phyloP scores from a whole-genome alignment of 1,140 invertebrate genomes.

The Drosophila lacertosa region DNA sequence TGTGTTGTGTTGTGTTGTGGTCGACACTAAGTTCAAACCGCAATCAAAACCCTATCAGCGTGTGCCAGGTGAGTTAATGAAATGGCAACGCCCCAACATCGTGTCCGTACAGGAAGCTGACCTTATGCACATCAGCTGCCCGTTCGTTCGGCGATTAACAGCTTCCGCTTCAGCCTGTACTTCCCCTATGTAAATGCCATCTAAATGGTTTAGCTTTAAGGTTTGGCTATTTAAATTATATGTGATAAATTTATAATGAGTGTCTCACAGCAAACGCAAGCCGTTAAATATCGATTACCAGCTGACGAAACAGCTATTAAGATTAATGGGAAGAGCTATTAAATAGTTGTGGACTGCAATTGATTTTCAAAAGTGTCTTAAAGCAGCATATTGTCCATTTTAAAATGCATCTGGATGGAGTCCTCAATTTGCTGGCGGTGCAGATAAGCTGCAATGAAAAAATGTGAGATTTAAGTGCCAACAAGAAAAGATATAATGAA shows the following conservation, averaged over 20 bases:
- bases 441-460: slow-evolving; percentile 1
- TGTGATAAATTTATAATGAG: too few species aligned
- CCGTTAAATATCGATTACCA: too few species aligned
- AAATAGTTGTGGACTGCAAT: neutral
- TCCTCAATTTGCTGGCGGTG: slow-evolving; percentile 13
- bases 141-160: too few species aligned
- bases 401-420: slow-evolving; percentile 1
- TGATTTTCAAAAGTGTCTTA: neutral
- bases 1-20: slow-evolving; percentile 27
- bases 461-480: neutral
- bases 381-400: slow-evolving; percentile 6
- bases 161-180: too few species aligned
- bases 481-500: neutral
- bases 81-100: slow-evolving; percentile 22
- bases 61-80: slow-evolving; percentile 50
- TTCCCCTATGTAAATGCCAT: too few species aligned
- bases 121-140: neutral
- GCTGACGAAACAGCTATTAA: too few species aligned
- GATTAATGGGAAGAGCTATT: too few species aligned
- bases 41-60: slow-evolving; percentile 56
- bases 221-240: too few species aligned
- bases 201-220: too few species aligned
- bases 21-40: slow-evolving; percentile 57
- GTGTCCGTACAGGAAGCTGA: neutral
- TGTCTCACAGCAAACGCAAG: too few species aligned